These are phyloP conservation scores for Notocelia uddmanniana DNA, from an alignment of 2,888 invertebrate genomes.

Conservation along the genomic window DNA sequence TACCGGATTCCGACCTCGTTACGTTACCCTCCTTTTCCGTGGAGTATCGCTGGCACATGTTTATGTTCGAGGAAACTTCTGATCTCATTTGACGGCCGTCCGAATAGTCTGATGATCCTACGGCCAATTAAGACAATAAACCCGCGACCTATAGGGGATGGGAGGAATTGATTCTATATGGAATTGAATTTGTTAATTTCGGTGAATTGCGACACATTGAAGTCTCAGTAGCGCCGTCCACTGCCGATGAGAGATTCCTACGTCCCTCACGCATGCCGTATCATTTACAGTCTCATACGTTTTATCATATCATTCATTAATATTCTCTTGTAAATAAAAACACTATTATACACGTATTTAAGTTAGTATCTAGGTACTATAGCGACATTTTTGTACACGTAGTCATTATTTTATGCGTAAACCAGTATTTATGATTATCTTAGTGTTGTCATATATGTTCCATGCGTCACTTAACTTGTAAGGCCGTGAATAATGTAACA, in stretches of 20 bases:
- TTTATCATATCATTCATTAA: slow-evolving; percentile 60
- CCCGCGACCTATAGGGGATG: slow-evolving; percentile 23
- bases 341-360: slow-evolving; percentile 51
- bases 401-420: slow-evolving; percentile 45
- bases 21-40: too few relatives aligned
- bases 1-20: too few relatives aligned
- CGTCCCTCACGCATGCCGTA: neutral
- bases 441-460: slow-evolving; percentile 44
- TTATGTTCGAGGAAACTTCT: neutral
- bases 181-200: slow-evolving; percentile 48
- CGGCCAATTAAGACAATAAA: slow-evolving; percentile 54
- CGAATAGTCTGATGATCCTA: slow-evolving; percentile 6
- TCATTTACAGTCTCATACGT: slow-evolving; percentile 56
- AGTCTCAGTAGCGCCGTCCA: slow-evolving; percentile 40
- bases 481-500: slow-evolving; percentile 41
- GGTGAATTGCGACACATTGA: slow-evolving; percentile 9
- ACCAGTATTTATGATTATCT: slow-evolving; percentile 45
- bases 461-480: slow-evolving; percentile 37
- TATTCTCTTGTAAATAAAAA: slow-evolving; percentile 65
- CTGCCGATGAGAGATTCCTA: slow-evolving; percentile 26
- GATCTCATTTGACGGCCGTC: slow-evolving; percentile 13
- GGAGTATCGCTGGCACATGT: neutral
- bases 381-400: slow-evolving; percentile 46
- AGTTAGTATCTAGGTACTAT: slow-evolving; percentile 58
- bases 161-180: slow-evolving; percentile 42